phyloP scores from a whole-genome alignment of 2,888 invertebrate species.

The Platycnemis pennipes region DNA sequence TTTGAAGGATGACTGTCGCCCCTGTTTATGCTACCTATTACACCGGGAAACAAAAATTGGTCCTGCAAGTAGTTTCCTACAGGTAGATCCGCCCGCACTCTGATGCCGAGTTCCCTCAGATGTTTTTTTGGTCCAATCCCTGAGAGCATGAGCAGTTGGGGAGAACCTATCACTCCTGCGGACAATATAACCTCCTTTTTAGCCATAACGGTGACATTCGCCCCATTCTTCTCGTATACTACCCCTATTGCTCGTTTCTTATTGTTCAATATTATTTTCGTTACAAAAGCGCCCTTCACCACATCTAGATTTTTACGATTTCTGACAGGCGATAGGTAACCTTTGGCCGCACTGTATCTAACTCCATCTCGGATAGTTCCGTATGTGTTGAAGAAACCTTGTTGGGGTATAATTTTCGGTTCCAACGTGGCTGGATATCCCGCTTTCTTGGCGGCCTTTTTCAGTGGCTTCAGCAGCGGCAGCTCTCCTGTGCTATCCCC shows the following conservation, averaged over 20 bases:
- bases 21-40: slow-evolving; percentile 48
- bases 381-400: not conserved
- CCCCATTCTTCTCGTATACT: slow-evolving; percentile 75
- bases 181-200: slow-evolving; percentile 72
- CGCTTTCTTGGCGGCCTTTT: slow-evolving; percentile 74
- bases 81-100: slow-evolving; percentile 74
- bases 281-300: slow-evolving; percentile 75
- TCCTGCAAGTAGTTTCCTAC: slow-evolving; percentile 81
- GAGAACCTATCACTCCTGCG: slow-evolving; percentile 72
- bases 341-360: slow-evolving; percentile 82
- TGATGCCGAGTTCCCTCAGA: slow-evolving; percentile 70
- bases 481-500: not conserved
- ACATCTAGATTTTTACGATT: slow-evolving; percentile 85
- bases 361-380: not conserved
- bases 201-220: too few relatives aligned
- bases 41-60: slow-evolving; percentile 76
- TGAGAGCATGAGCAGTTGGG: slow-evolving; percentile 72
- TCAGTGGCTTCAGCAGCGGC: not conserved
- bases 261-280: not conserved
- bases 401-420: not conserved
- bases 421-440: slow-evolving; percentile 70
- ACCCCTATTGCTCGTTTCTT: slow-evolving; percentile 77
- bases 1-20: not conserved
- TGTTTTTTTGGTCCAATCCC: slow-evolving; percentile 71
- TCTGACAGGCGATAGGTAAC: slow-evolving; percentile 82